Evolutionary conservation across 2,797 vertebrate species (phyloP).

Genomic region (Mus spretus): DNA sequence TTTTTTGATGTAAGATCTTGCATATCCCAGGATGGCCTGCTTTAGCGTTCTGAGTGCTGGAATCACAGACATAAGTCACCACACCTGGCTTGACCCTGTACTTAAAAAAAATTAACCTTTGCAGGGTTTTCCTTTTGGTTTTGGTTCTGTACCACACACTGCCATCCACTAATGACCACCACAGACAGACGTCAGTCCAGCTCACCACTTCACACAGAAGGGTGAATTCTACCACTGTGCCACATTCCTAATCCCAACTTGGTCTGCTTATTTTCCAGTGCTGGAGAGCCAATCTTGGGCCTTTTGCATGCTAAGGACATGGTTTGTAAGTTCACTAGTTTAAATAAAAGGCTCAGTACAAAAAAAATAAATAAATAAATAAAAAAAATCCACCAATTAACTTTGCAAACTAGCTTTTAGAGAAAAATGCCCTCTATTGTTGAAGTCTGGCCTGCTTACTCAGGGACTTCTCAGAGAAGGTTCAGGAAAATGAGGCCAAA

Average conservation of each 20-base stretch:
- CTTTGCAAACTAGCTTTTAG: conserved; percentile 41
- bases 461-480: neutral
- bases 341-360: neutral
- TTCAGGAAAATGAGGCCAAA: conserved; percentile 21
- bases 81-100: neutral
- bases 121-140: neutral
- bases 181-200: neutral
- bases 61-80: neutral
- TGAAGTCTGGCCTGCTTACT: neutral
- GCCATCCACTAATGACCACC: neutral
- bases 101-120: neutral
- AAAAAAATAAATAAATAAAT: no score
- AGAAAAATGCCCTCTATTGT: conserved; percentile 1
- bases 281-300: neutral
- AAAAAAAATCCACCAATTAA: conserved; percentile 17
- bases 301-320: neutral
- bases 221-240: neutral
- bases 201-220: neutral
- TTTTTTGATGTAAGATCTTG: neutral
- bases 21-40: neutral
- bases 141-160: neutral
- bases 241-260: neutral
- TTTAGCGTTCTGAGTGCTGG: neutral
- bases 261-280: neutral
- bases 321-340: neutral